phyloP scores from a whole-genome alignment of 2,888 invertebrate genomes.

The Resseliella maxima region DNA sequence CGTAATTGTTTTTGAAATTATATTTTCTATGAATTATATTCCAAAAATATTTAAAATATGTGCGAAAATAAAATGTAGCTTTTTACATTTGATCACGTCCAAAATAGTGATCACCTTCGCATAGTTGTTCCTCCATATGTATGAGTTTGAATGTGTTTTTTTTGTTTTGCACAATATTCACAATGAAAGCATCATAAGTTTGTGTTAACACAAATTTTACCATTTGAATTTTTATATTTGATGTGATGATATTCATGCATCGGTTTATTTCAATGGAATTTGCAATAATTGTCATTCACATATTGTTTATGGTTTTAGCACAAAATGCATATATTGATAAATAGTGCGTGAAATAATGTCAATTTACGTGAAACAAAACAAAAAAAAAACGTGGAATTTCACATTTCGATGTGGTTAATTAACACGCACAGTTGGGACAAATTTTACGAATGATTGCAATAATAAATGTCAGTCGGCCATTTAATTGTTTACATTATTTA shows the following conservation, averaged over 20 bases:
- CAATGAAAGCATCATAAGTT: constrained; percentile 43
- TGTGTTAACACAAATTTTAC: neutral
- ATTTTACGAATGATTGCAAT: neutral
- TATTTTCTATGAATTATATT: neutral
- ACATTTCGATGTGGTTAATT: constrained; percentile 22
- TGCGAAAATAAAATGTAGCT: neutral
- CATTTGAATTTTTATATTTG: neutral
- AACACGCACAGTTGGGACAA: neutral
- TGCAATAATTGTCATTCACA: neutral
- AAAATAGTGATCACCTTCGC: neutral
- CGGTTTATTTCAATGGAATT: neutral
- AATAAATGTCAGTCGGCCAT: neutral
- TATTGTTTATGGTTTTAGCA: neutral
- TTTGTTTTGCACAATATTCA: neutral
- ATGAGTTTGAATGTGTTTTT: neutral
- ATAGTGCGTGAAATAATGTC: constrained; percentile 40
- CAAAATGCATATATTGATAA: neutral
- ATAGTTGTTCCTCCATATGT: neutral
- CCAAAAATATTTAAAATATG: constrained; percentile 17
- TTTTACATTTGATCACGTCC: neutral
- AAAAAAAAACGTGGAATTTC: constrained; percentile 1
- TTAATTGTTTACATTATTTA: neutral
- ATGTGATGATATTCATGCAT: neutral
- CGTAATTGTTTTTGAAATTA: neutral
- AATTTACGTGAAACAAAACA: constrained; percentile 15